These are phyloP conservation scores for Metallyticus violacea DNA, from an alignment of 2,888 invertebrate species.

Conservation along the genomic window DNA sequence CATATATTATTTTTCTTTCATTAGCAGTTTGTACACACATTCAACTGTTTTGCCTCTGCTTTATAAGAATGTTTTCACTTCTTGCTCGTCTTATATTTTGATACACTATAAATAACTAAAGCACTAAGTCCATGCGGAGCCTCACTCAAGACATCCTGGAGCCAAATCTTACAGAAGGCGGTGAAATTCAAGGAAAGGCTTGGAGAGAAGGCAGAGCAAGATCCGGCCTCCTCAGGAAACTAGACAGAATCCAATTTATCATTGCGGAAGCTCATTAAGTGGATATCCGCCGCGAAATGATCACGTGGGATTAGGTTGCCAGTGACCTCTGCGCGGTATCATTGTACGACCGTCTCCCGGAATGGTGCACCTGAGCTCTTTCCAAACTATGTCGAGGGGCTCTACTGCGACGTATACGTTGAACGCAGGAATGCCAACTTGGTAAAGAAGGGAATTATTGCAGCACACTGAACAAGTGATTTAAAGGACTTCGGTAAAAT, in stretches of 20 bases:
- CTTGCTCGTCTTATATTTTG: no score
- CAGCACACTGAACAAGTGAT: neutral
- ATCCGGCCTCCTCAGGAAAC: neutral
- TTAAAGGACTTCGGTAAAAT: neutral
- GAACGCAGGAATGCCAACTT: neutral
- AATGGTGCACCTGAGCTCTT: neutral
- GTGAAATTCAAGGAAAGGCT: neutral
- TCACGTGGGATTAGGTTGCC: constrained; percentile 14
- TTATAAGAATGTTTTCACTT: no score
- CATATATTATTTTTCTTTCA: no score
- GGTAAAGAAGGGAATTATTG: neutral
- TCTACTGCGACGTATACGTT: no score
- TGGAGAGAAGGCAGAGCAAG: neutral
- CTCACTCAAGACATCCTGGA: neutral
- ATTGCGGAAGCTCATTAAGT: constrained; percentile 25
- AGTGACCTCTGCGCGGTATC: constrained; percentile 1
- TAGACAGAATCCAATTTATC: constrained; percentile 12
- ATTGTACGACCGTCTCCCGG: neutral
- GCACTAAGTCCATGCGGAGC: neutral
- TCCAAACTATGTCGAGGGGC: neutral
- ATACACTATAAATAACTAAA: neutral
- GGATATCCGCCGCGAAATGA: constrained; percentile 20
- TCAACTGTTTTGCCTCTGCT: no score
- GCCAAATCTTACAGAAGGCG: neutral
- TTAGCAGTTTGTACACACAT: no score